These are phyloP conservation scores for Pygoscelis antarcticus DNA, from an alignment of 2,113 vertebrate genomes.

Conservation along the genomic window DNA sequence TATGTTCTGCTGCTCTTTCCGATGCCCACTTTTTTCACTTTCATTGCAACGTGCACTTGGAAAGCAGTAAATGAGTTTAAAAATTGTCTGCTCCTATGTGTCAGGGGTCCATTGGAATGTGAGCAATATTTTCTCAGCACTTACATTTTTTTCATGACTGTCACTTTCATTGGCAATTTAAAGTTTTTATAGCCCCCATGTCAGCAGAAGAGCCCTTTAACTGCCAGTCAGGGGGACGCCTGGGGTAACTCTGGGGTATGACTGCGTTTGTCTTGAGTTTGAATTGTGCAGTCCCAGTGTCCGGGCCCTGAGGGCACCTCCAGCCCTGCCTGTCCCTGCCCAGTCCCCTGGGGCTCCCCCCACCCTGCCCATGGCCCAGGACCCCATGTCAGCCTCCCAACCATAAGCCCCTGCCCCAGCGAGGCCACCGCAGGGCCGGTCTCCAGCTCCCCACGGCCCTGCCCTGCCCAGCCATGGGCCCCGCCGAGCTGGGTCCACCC, in stretches of 20 bases:
- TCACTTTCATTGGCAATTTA: neutral
- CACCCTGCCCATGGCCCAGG: neutral
- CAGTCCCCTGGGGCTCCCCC: neutral
- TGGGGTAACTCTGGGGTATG: neutral
- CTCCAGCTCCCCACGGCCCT: neutral
- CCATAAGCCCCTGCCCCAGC: neutral
- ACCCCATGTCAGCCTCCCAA: neutral
- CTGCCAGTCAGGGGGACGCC: neutral
- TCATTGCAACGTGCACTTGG: neutral
- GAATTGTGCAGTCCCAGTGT: neutral
- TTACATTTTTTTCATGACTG: neutral
- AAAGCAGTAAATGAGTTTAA: neutral
- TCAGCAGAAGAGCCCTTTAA: neutral
- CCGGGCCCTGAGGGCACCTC: neutral
- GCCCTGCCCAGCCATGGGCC: neutral
- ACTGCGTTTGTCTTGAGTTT: neutral
- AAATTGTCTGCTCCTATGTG: neutral
- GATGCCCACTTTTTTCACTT: neutral
- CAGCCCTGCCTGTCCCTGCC: neutral
- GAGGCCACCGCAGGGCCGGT: fast-evolving
- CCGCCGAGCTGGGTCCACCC: fast-evolving
- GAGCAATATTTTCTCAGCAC: neutral
- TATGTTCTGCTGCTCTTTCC: neutral
- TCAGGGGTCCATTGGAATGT: neutral
- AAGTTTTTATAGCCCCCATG: neutral